Evolutionary conservation across 2,888 invertebrate species (phyloP).

Genomic region (Teinopalpus imperialis): DNA sequence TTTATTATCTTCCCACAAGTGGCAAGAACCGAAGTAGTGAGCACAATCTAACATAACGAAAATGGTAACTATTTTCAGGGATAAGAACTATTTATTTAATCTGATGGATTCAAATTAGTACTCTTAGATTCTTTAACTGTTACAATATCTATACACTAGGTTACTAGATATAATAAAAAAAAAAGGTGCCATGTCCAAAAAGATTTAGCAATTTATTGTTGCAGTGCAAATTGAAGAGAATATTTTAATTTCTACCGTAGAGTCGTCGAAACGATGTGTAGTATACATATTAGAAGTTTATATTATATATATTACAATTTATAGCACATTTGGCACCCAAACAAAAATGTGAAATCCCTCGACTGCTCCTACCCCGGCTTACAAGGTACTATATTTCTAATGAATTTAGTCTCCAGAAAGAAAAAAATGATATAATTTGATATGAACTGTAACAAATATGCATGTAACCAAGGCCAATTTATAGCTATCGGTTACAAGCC

Average conservation of each 20-base stretch:
- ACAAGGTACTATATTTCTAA: slow-evolving; percentile 61
- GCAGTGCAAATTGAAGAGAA: not conserved
- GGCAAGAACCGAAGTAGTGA: slow-evolving; percentile 78
- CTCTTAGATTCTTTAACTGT: not conserved
- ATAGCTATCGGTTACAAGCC: slow-evolving; percentile 71
- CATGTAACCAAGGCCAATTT: slow-evolving; percentile 72
- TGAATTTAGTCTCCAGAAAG: slow-evolving; percentile 58
- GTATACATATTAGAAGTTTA: no score
- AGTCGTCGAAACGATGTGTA: no score
- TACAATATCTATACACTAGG: slow-evolving; percentile 9
- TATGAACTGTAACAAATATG: slow-evolving; percentile 66
- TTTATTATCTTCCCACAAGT: slow-evolving; percentile 76
- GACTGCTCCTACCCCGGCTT: slow-evolving; percentile 70
- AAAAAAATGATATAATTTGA: slow-evolving; percentile 54
- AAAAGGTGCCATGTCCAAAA: slow-evolving; percentile 29
- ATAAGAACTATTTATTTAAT: slow-evolving; percentile 55
- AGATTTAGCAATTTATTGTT: not conserved
- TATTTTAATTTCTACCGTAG: not conserved
- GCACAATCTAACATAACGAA: slow-evolving; percentile 72
- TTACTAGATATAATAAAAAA: slow-evolving; percentile 18
- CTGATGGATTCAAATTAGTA: slow-evolving; percentile 26
- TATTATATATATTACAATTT: not conserved
- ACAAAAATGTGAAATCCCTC: slow-evolving; percentile 62
- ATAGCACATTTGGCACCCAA: slow-evolving; percentile 37
- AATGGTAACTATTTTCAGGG: slow-evolving; percentile 81